Percentiles rank a stretch among this genome's conserved stretches.
phyloP scores from a whole-genome alignment of 2,113 vertebrate genomes.

The human (Homo sapiens) region DNA sequence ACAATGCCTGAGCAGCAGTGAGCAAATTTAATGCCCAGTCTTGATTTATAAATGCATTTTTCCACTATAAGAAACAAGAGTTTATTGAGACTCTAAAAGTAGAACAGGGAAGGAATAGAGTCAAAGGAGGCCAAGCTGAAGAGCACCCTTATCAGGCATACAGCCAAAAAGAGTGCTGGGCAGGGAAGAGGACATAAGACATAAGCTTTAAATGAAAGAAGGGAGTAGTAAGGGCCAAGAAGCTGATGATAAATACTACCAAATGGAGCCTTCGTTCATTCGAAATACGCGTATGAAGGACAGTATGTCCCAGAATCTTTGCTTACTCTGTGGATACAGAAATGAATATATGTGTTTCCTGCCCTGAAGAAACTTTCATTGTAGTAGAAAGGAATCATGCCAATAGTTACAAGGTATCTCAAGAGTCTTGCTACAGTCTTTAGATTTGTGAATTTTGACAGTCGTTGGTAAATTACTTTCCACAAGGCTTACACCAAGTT shows the following conservation, averaged over 20 bases:
- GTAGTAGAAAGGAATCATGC: not conserved
- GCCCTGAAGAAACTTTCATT: not conserved
- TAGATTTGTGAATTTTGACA: conserved; percentile 22
- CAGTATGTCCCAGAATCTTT: not conserved
- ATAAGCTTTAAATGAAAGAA: not conserved
- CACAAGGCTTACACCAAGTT: not conserved
- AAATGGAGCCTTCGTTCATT: not conserved
- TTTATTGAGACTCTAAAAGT: not conserved
- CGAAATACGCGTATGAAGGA: not conserved
- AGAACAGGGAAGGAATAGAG: not conserved
- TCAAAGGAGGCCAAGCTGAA: not conserved
- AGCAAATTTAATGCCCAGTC: not conserved
- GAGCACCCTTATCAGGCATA: not conserved
- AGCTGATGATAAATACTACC: not conserved
- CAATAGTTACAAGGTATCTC: not conserved
- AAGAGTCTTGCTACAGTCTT: not conserved
- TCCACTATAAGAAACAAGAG: not conserved
- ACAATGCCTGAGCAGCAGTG: not conserved
- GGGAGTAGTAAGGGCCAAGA: not conserved
- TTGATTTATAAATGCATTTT: not conserved
- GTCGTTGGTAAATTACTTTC: conserved; percentile 1
- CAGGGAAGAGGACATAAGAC: not conserved
- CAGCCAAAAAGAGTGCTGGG: not conserved
- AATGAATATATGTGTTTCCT: not conserved
- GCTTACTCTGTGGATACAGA: not conserved